These are phyloP conservation scores for Machimus rusticus DNA, from an alignment of 2,888 invertebrate genomes.

Conservation along the genomic window DNA sequence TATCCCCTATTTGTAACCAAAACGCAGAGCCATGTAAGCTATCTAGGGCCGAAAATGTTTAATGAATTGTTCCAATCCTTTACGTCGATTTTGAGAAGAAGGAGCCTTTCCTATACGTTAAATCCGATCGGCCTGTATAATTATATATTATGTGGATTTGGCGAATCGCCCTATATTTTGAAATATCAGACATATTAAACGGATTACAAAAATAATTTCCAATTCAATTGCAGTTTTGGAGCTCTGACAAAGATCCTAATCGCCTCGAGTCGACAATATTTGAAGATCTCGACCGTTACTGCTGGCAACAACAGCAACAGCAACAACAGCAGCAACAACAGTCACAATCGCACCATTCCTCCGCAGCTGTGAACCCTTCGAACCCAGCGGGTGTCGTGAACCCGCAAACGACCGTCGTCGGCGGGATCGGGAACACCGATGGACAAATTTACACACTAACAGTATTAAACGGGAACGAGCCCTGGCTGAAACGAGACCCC, in stretches of 20 bases:
- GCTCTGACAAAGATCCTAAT: conserved; percentile 71
- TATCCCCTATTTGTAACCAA: too few species aligned
- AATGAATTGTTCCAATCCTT: too few species aligned
- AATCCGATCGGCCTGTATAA: too few species aligned
- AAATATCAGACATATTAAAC: background rate
- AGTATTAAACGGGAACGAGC: conserved; percentile 79
- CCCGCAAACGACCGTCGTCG: conserved; percentile 57
- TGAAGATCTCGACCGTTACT: conserved; percentile 85
- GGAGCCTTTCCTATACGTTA: too few species aligned
- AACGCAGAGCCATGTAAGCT: too few species aligned
- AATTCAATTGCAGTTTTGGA: conserved; percentile 58
- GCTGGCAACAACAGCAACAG: conserved; percentile 72
- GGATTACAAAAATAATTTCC: background rate
- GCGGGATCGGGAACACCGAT: conserved; percentile 69
- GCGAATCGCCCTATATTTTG: background rate
- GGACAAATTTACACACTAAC: conserved; percentile 84
- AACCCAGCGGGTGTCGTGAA: conserved; percentile 53
- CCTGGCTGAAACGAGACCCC: conserved; percentile 74
- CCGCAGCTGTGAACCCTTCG: conserved; percentile 64
- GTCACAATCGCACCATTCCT: conserved; percentile 61
- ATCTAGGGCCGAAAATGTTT: too few species aligned
- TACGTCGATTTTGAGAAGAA: too few species aligned
- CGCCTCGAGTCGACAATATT: conserved; percentile 77
- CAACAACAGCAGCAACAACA: conserved; percentile 62
- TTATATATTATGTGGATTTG: too few species aligned